Evolutionary conservation across 2,888 invertebrate genomes (phyloP), one percentile per base, ranked within the genome.

Genomic region (Dryadula phaetusa): DNA sequence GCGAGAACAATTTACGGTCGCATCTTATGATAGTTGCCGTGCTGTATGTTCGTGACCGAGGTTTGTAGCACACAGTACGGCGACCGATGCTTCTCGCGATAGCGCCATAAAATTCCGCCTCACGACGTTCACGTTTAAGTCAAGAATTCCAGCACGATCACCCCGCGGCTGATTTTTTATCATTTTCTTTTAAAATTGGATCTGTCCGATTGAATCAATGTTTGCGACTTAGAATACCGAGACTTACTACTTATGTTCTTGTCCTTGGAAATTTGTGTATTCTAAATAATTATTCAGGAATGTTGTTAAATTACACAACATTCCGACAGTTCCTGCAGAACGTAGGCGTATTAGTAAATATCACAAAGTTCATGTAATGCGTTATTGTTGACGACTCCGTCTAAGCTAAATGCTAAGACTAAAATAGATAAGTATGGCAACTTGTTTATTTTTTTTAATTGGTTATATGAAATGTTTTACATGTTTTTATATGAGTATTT

Each of bases 11-110:
- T 90, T 77, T 90, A 89, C 83, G 81, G 82, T 79, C 74, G 71
- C 71, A 66, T 72, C 73, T 72, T 81, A 83, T 77, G 80, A 84
- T 83, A 83, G 80, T 77, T 75, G 77, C 79, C 78, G 88, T 86
- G 89, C 84, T 80, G 87, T 88, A 88, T 89, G 88, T 82, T 90
- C 91, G 92, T 91, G 90, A 92, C 88, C 85, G 84, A 79, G 83
- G 83, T 86, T 87, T 84, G 85, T 85, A 81, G 89, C 86, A 81
- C 87, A 84, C 76, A 22, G 60, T 47, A 34, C 37, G 74, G 69
- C 76, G 77, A 34, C 74, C 81, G 91, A 90, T 91, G 90, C 83
- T 86, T 84, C 81, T 78, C 73, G 77, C 85, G 92, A 92, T 92
- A 92, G 77, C 82, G 83, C 87, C 88, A 87, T 88, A 87, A 90